A percentile compares a stretch with the other conserved stretches of the same genome.
Evolutionary conservation across 2,113 vertebrate species (phyloP).

Genomic region (Polyodon spathula): DNA sequence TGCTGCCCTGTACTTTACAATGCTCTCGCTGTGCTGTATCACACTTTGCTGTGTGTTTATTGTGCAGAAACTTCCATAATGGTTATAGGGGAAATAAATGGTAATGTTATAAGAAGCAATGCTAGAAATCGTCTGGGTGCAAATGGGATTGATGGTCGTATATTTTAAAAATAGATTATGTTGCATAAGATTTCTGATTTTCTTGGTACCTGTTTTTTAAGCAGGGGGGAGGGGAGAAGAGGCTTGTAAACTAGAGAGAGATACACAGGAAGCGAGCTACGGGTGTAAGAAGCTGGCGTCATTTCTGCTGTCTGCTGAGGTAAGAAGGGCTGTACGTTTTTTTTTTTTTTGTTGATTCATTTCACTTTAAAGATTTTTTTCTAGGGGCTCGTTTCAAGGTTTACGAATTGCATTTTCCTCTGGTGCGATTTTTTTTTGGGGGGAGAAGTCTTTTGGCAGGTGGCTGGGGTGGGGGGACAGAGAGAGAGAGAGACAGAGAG

Average conservation of each 20-base stretch:
- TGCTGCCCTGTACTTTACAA: too few relatives aligned
- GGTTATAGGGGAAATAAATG: too few relatives aligned
- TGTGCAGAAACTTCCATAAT: too few relatives aligned
- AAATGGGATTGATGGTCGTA: too few relatives aligned
- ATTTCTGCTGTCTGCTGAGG: constrained; percentile 49
- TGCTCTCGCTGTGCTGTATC: too few relatives aligned
- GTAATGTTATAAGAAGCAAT: too few relatives aligned
- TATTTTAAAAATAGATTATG: too few relatives aligned
- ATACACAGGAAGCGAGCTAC: constrained; percentile 63
- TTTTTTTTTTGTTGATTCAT: constrained; percentile 9
- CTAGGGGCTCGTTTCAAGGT: constrained; percentile 2
- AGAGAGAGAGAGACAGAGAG: background rate
- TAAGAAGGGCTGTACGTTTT: constrained; percentile 35
- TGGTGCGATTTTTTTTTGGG: constrained; percentile 22
- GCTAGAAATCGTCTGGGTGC: too few relatives aligned
- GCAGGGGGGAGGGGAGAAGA: constrained; percentile 22
- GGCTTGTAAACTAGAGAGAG: constrained; percentile 28
- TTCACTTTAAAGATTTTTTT: constrained; percentile 11
- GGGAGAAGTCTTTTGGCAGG: constrained; percentile 15
- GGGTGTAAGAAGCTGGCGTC: constrained; percentile 68
- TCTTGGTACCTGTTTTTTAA: background rate
- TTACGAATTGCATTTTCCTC: background rate
- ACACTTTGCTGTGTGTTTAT: too few relatives aligned
- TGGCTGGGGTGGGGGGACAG: background rate
- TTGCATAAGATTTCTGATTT: too few relatives aligned